Conservation (phyloP, 2,797 vertebrate species). For the Pelodytes ibericus region DNA sequence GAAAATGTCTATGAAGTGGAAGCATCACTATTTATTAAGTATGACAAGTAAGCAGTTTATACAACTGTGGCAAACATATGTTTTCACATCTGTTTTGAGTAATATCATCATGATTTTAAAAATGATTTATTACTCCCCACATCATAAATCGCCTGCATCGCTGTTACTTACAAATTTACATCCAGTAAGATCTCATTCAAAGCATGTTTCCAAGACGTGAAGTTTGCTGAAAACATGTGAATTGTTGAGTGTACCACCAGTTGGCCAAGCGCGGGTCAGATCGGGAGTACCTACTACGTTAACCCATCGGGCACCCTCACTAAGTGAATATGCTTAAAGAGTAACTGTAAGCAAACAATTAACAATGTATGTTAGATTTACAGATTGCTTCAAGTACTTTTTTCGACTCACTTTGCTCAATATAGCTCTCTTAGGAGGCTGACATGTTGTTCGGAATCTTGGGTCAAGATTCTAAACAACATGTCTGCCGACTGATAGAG, state of each 20-base stretch:
- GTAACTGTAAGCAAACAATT: too few species aligned
- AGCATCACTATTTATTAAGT: conserved; percentile 71
- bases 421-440: too few species aligned
- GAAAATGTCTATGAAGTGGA: conserved; percentile 65
- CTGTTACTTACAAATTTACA: conserved; percentile 64
- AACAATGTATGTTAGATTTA: too few species aligned
- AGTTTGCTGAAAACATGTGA: conserved; percentile 6
- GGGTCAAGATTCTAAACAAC: too few species aligned
- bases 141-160: conserved; percentile 70
- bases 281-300: background rate
- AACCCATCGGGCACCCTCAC: background rate
- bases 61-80: conserved; percentile 72
- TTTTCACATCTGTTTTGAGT: conserved; percentile 78
- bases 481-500: too few species aligned
- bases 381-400: too few species aligned
- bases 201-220: conserved; percentile 40
- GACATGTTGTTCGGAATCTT: too few species aligned
- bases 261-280: too few species aligned
- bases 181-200: conserved; percentile 67
- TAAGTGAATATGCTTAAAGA: too few species aligned
- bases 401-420: too few species aligned
- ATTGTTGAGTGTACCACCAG: too few species aligned
- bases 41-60: conserved; percentile 72
- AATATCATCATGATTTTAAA: conserved; percentile 76
- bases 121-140: conserved; percentile 74